phyloP scores from a whole-genome alignment of 2,797 vertebrate species.

The Tokudaia tokunoshimensis region DNA sequence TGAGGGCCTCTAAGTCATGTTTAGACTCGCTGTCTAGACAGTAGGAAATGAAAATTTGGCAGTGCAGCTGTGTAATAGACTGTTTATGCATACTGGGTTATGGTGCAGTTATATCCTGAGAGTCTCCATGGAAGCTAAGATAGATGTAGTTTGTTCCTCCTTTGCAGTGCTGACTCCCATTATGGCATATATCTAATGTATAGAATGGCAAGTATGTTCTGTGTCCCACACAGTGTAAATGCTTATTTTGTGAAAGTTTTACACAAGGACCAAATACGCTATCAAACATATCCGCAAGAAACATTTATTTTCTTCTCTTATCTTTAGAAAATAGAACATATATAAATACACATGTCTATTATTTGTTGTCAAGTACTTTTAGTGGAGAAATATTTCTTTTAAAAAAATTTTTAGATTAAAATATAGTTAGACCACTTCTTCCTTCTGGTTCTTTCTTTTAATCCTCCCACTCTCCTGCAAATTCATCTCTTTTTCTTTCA shows the following conservation, averaged over 20 bases:
- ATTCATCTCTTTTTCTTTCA: background rate
- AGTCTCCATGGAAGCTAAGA: constrained; percentile 10
- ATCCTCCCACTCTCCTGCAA: background rate
- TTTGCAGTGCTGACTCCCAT: background rate
- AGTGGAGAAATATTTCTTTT: background rate
- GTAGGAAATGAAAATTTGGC: constrained; percentile 71
- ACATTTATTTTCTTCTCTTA: background rate
- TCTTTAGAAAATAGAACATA: background rate
- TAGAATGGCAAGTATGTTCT: background rate
- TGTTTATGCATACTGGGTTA: constrained; percentile 17
- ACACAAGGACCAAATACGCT: background rate
- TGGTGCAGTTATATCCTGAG: background rate
- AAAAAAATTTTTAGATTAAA: background rate
- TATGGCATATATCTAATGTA: background rate
- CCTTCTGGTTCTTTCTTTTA: background rate
- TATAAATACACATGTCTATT: background rate
- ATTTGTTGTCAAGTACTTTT: background rate
- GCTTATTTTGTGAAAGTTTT: background rate
- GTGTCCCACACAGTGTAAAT: background rate
- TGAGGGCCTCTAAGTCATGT: constrained; percentile 48
- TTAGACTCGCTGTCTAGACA: constrained; percentile 66
- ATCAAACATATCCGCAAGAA: background rate
- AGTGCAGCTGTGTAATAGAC: background rate
- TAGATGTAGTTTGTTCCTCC: background rate
- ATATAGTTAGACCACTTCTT: background rate